Evolutionary conservation across 2,797 vertebrate species (phyloP).

Genomic region (Pagetopsis macropterus): DNA sequence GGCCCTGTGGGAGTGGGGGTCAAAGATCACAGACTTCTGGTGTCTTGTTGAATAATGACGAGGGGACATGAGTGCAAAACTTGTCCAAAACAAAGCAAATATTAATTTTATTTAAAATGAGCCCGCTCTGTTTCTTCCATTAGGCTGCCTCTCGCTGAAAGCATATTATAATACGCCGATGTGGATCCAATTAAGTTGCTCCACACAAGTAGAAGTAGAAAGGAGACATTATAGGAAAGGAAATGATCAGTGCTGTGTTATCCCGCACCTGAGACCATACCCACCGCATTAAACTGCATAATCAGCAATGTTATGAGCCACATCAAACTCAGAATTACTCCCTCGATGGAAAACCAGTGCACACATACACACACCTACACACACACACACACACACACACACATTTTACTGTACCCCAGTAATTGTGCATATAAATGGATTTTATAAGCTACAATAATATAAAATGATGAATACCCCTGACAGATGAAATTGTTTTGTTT

Average conservation of each 20-base stretch:
- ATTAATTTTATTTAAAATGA: conserved; percentile 18
- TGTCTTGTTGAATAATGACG: conserved; percentile 29
- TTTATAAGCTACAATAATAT: conserved; percentile 59
- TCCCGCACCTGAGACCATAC: conserved; percentile 33
- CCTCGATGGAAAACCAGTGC: conserved; percentile 15
- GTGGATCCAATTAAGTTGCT: conserved; percentile 19
- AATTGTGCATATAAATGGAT: conserved; percentile 54
- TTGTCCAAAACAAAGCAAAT: background rate
- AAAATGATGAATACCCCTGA: conserved; percentile 66
- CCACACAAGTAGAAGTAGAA: background rate
- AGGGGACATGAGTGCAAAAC: conserved; percentile 9
- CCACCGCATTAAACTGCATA: conserved; percentile 4
- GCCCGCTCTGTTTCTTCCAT: conserved; percentile 13
- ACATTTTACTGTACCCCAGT: background rate
- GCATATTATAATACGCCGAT: background rate
- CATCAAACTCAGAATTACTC: conserved; percentile 25
- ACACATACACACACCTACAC: conserved; percentile 1
- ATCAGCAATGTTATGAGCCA: conserved; percentile 46
- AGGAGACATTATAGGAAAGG: conserved; percentile 27
- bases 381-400: conserved; percentile 16
- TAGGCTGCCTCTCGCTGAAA: background rate
- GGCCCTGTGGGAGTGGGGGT: conserved; percentile 49
- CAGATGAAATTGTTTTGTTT: conserved; percentile 73
- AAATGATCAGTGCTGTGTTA: conserved; percentile 37
- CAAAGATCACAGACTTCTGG: conserved; percentile 53